A percentile compares a stretch with the other conserved stretches of the same genome.
These are phyloP conservation scores for Myodes glareolus DNA, from an alignment of 2,113 vertebrate species.

Conservation along the genomic window DNA sequence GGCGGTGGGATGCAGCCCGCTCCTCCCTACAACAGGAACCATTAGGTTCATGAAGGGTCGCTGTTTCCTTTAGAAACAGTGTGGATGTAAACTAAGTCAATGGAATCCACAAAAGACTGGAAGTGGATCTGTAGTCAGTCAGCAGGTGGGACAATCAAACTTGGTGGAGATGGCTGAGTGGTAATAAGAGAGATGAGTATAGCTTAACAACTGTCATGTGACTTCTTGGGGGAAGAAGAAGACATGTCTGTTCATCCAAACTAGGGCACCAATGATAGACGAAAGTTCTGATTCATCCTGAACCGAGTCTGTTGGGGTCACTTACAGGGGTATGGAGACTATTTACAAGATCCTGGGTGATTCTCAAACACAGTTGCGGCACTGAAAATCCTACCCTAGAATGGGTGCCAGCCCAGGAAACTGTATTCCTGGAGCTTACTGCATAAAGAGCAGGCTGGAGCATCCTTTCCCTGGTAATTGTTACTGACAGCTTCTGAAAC, in stretches of 20 bases:
- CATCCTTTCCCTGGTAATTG: background rate
- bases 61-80: background rate
- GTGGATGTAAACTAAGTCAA: background rate
- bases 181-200: background rate
- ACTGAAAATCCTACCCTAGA: background rate
- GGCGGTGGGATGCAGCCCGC: no score
- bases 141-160: background rate
- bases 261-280: background rate
- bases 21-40: background rate
- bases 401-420: background rate
- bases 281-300: background rate
- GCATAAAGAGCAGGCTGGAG: background rate
- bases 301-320: background rate
- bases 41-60: background rate
- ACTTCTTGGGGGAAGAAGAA: background rate
- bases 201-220: background rate
- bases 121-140: background rate
- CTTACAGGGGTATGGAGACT: background rate
- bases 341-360: background rate
- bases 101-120: fast-evolving
- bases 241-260: background rate
- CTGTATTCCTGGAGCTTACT: background rate
- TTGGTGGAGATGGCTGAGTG: background rate
- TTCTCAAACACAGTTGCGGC: background rate
- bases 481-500: background rate